phyloP scores from a whole-genome alignment of 2,888 invertebrate species.

The Falcaria lacertinaria region DNA sequence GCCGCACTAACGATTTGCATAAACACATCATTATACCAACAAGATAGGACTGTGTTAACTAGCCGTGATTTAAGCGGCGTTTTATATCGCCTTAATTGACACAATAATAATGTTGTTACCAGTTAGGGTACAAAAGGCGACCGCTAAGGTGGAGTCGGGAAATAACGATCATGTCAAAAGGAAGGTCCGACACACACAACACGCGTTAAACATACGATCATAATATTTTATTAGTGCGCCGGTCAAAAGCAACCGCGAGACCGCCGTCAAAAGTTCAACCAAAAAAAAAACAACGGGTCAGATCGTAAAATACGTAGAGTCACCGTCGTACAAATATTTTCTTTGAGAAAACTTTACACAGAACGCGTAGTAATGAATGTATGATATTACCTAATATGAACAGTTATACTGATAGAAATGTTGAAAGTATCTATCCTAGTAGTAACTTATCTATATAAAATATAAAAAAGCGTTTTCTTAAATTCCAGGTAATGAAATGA shows the following conservation, averaged over 20 bases:
- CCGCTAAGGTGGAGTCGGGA: slow-evolving; percentile 70
- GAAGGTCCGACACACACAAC: slow-evolving; percentile 74
- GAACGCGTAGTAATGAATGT: slow-evolving; percentile 4
- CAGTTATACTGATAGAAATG: background rate
- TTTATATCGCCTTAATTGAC: slow-evolving; percentile 70
- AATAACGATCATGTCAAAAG: slow-evolving; percentile 77
- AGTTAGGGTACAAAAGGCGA: slow-evolving; percentile 66
- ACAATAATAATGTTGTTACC: slow-evolving; percentile 73
- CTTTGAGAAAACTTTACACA: slow-evolving; percentile 19
- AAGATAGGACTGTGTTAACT: slow-evolving; percentile 44
- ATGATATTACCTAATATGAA: background rate
- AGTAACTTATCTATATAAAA: too few species aligned
- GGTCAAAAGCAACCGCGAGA: slow-evolving; percentile 76
- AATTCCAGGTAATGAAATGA: too few species aligned
- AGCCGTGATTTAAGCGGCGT: slow-evolving; percentile 60
- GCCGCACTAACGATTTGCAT: slow-evolving; percentile 38
- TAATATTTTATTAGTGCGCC: slow-evolving; percentile 79
- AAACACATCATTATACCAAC: slow-evolving; percentile 34
- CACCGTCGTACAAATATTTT: slow-evolving; percentile 60
- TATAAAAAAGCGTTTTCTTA: too few species aligned
- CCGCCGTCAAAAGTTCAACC: slow-evolving; percentile 74
- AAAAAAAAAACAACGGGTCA: slow-evolving; percentile 74
- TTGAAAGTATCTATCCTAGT: too few species aligned
- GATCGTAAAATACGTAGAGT: slow-evolving; percentile 73
- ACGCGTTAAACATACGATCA: slow-evolving; percentile 79